Evolutionary conservation across 2,113 vertebrate genomes (phyloP), one percentile per base, ranked within the genome.

Genomic region (Heterotis niloticus): DNA sequence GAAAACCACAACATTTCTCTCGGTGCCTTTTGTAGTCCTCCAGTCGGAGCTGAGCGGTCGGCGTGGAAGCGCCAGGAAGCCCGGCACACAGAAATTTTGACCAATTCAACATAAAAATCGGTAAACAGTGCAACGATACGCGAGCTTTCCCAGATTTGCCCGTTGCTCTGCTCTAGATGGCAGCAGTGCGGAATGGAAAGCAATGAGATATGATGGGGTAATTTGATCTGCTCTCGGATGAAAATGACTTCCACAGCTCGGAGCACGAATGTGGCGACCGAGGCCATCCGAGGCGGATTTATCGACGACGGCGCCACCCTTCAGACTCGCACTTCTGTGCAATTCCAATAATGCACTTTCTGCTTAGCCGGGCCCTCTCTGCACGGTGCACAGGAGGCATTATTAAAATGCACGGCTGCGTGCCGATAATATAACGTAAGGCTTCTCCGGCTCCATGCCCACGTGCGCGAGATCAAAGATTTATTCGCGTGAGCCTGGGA

Each of bases 311-410:
- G 3, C 71, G 23, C 5, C 12, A 18, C 71, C 71, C 71, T 28
- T 73, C 71, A 73, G 56, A 73, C 52, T 24, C 71, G 29, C 34
- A 71, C 67, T 29, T 69, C 51, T 4, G 52, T 0, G 71, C 59
- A 62, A 10, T 62, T 57, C 71, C 52, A 74, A 74, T 74, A 57
- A 59, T 11, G 17, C 52, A 14, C 71, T 73, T 26, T 74, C 28
- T 74, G 23, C n/a, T 24, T 0, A 14, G 13, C 71, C 1, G 54
- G 54, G n/a, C 16, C 24, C 51, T 51, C 71, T 73, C 26, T 57
- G 71, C 5, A 59, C 71, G 18, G n/a, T 52, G 17, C 54, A 12
- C 24, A n/a, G 1, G 71, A 7, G 34, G 34, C 3, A 44, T 23
- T n/a, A 59, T 28, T 57, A 24, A 74, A 59, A 57, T 9, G 23